Evolutionary conservation across 2,888 invertebrate genomes (phyloP), one percentile per base, ranked within the genome.

Genomic region (Brachynemurus nebulosus): DNA sequence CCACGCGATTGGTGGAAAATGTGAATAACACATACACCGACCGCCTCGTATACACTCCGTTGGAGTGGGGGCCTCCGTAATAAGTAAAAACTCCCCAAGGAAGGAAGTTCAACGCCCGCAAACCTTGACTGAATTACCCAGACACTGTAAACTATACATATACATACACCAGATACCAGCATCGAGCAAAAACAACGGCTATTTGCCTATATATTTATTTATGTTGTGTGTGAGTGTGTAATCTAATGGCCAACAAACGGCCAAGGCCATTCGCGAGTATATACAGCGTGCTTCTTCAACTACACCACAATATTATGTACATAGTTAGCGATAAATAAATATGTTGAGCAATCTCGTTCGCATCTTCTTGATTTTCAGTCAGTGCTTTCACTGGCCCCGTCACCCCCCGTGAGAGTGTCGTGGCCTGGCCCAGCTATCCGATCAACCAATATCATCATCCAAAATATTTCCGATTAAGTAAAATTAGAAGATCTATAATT

Each of bases 111-210:
- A 80, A 78, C 78, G 80, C 75, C 79, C 74, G 70, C 78, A 78
- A 81, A 82, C 82, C 82, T 82, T 82, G 80, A 80, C 80, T 80
- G 79, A 81, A 75, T 81, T 76, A 81, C 80, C 73, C 73, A 72
- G 68, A 68, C 67, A 63, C 46, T 46, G 45, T 30, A 30, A 30
- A 14, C 30, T 12, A 30, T 6, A 30, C n/a, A 30, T 11, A 30
- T 14, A 30, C 30, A 8, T 2, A 11, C 30, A 30, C 30, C 14
- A 30, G n/a, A 12, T n/a, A n/a, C n/a, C n/a, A n/a, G n/a, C n/a
- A n/a, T n/a, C 30, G 14, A 23, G 30, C 30, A 30, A n/a, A 30
- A 30, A 14, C 30, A 30, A 14, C 30, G 14, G 30, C 14, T 30
- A 30, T 30, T 30, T n/a, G n/a, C n/a, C n/a, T n/a, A n/a, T n/a